These are phyloP conservation scores for Latheticus oryzae DNA, from an alignment of 2,888 invertebrate genomes.

Conservation along the genomic window DNA sequence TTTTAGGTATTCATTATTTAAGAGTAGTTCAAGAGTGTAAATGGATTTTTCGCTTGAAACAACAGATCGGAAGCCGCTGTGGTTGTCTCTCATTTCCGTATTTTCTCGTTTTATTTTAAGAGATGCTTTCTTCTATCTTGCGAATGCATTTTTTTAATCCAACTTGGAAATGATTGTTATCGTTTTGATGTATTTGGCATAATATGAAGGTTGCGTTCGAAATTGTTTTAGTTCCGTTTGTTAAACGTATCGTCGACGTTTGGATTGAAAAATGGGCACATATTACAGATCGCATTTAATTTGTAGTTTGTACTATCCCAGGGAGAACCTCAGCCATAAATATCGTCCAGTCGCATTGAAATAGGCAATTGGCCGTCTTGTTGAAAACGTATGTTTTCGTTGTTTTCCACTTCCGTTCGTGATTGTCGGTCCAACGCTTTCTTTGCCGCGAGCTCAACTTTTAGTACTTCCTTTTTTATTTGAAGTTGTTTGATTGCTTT, in stretches of 20 bases:
- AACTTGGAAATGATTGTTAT: slow-evolving; percentile 1
- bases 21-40: slow-evolving; percentile 21
- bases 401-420: slow-evolving; percentile 52
- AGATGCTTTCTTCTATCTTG: slow-evolving; percentile 22
- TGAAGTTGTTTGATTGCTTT: slow-evolving; percentile 68
- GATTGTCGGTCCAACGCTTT: slow-evolving; percentile 45
- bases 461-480: slow-evolving; percentile 50
- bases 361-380: slow-evolving; percentile 53
- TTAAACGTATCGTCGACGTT: slow-evolving; percentile 22
- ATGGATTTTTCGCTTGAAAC: slow-evolving; percentile 26
- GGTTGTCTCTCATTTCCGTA: slow-evolving; percentile 34
- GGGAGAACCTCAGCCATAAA: slow-evolving; percentile 51
- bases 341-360: slow-evolving; percentile 53
- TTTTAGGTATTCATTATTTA: slow-evolving; percentile 16
- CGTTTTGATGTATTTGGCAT: slow-evolving; percentile 23
- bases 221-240: slow-evolving; percentile 30
- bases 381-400: slow-evolving; percentile 52
- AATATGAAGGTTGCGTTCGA: slow-evolving; percentile 16
- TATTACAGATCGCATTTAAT: slow-evolving; percentile 52
- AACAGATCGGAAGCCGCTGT: slow-evolving; percentile 26
- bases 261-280: slow-evolving; percentile 41
- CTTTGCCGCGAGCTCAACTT: slow-evolving; percentile 44
- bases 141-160: slow-evolving; percentile 19
- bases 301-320: slow-evolving; percentile 53
- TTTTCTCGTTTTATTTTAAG: slow-evolving; percentile 27